Percentiles rank a stretch among this genome's conserved stretches.
Evolutionary conservation across 92 coral and sea anemone genomes (phyloP).

Genomic region (Bergia sp.): DNA sequence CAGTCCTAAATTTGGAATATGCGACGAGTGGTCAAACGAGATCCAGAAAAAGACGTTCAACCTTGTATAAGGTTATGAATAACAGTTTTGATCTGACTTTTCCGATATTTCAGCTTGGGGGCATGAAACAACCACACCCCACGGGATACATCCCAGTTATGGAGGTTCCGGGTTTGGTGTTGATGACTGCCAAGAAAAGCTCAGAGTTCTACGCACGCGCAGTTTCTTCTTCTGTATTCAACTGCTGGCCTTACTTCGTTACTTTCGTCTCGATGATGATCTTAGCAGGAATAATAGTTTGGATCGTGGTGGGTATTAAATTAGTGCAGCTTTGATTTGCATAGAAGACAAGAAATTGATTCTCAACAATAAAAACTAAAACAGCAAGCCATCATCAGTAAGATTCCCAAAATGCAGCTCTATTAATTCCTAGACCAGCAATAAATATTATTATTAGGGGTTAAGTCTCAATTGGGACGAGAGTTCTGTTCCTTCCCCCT

Average conservation of each 20-base stretch:
- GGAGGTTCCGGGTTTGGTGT: constrained; percentile 9
- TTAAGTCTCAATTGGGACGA: too few relatives aligned
- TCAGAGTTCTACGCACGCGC: constrained; percentile 4
- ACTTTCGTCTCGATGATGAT: constrained; percentile 2
- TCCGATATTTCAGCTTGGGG: neutral
- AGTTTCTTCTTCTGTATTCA: neutral
- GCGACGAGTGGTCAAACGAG: neutral
- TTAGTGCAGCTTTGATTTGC: too few relatives aligned
- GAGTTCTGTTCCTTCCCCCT: too few relatives aligned
- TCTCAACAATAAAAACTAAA: too few relatives aligned
- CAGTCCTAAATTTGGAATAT: constrained; percentile 4
- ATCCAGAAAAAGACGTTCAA: neutral
- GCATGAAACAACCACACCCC: neutral
- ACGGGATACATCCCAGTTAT: neutral
- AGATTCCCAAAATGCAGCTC: too few relatives aligned
- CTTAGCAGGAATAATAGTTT: neutral
- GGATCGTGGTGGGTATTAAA: neutral
- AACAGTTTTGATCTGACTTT: constrained; percentile 2
- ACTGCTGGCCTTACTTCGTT: constrained; percentile 8
- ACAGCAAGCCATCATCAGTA: too few relatives aligned
- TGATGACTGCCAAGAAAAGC: neutral
- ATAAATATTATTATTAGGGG: too few relatives aligned
- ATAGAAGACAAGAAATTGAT: too few relatives aligned
- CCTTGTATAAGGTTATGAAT: neutral
- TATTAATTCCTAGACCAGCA: too few relatives aligned